Evolutionary conservation across 2,888 invertebrate genomes (phyloP), one percentile per base, ranked within the genome.

Genomic region (Aporophyla nigra): DNA sequence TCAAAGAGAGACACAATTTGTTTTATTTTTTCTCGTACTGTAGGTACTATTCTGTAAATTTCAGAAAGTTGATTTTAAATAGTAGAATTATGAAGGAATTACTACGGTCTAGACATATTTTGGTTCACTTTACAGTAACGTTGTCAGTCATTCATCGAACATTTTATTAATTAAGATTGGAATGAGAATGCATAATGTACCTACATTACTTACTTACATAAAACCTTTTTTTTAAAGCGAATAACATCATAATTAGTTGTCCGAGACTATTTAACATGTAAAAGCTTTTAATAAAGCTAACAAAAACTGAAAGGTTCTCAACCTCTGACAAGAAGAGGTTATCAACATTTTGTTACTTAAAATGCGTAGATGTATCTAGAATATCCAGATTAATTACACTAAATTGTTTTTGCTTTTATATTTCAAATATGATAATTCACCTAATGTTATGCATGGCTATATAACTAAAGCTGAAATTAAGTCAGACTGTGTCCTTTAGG

Each of bases 371-470:
- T 40, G 62, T 27, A 69, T 71, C 24, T 59, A 43, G 46, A 65
- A 74, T 27, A 72, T 72, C 58, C 4, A 71, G 33, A 84, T 72
- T 75, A 69, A 72, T 67, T 80, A 80, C 51, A n/a, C n/a, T 24
- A 21, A 83, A 72, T 62, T 81, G 33, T 66, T 68, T 61, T 84
- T 46, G 62, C 54, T 83, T 63, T 73, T 71, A 83, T 53, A 71
- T 71, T 75, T 73, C 24, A 33, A 68, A 76, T 84, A 76, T 74
- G 65, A 74, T 76, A 84, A 65, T 71, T 65, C 54, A 43, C 7
- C 33, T 85, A 77, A 85, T 85, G 33, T 58, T 74, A 84, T 83
- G 73, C 85, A 71, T 84, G 63, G 67, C 27, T 73, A 46, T 61
- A 62, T 58, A 65, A 66, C 14, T 81, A 33, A 59, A 81, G 61